These are phyloP conservation scores for Siphonodentalium dalli DNA, from an alignment of 2,888 invertebrate genomes.

Conservation along the genomic window DNA sequence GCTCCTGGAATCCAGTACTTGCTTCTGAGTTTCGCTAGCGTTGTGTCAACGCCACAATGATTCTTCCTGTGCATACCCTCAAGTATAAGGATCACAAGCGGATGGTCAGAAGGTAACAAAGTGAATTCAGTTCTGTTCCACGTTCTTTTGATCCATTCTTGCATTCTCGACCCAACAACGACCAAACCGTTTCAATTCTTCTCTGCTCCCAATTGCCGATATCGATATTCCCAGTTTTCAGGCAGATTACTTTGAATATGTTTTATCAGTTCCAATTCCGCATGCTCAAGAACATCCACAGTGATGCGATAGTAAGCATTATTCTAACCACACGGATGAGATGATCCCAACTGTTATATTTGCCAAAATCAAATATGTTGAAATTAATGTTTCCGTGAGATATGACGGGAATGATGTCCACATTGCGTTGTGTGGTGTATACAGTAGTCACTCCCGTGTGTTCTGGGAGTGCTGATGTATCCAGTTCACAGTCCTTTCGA, in stretches of 20 bases:
- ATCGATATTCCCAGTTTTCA: background rate
- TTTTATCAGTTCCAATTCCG: conserved; percentile 1
- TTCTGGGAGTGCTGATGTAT: no score
- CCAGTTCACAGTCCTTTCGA: no score
- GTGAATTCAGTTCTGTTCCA: conserved; percentile 8
- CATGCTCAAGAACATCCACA: background rate
- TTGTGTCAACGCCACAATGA: conserved; percentile 5
- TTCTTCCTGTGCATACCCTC: background rate
- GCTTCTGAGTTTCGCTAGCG: conserved; percentile 8
- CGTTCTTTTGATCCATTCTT: conserved; percentile 6
- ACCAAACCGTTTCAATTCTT: background rate
- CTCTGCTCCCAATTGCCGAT: background rate
- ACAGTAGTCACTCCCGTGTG: no score
- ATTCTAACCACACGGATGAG: conserved; percentile 1
- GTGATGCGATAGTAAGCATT: background rate
- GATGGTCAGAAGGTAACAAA: background rate
- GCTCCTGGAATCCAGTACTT: conserved; percentile 9
- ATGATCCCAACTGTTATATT: background rate
- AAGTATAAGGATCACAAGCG: background rate
- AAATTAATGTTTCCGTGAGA: no score
- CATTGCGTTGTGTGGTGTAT: no score
- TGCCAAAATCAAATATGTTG: no score
- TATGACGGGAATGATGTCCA: no score
- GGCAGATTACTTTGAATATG: background rate
- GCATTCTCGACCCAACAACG: conserved; percentile 7